Conservation (phyloP, 2,888 invertebrate species). For the Pyrocoelia pectoralis region DNA sequence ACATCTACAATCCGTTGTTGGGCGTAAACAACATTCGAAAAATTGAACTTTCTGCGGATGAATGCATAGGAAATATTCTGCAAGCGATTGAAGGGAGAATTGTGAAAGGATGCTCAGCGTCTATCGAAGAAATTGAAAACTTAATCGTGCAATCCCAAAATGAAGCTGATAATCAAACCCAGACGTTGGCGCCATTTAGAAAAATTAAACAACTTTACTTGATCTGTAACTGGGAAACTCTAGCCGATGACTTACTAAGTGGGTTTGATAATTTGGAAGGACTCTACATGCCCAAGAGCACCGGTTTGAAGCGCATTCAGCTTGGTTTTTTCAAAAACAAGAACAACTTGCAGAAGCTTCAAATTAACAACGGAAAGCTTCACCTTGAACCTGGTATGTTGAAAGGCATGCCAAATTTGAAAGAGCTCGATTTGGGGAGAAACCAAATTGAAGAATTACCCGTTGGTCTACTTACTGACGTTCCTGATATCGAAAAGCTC, state of each 20-base stretch:
- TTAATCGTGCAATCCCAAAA: constrained; percentile 8
- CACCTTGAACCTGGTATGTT: constrained; percentile 9
- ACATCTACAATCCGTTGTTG: constrained; percentile 12
- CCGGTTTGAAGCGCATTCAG: not conserved
- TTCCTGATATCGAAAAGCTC: constrained; percentile 60
- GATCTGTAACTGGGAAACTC: constrained; percentile 12
- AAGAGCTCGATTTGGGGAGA: constrained; percentile 63
- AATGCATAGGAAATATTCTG: not conserved
- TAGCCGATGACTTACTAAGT: not conserved
- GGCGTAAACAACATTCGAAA: constrained; percentile 11
- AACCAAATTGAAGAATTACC: constrained; percentile 75
- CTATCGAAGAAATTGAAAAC: constrained; percentile 7
- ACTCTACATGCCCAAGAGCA: constrained; percentile 7
- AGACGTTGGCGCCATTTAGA: constrained; percentile 2
- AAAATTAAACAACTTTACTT: constrained; percentile 4
- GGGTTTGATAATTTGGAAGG: not conserved
- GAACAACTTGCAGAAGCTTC: constrained; percentile 1
- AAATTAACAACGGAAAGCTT: constrained; percentile 4
- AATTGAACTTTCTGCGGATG: not conserved
- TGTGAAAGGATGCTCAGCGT: not conserved
- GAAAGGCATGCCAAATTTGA: not conserved
- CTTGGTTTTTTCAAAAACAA: constrained; percentile 4
- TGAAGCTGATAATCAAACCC: not conserved
- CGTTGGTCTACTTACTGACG: constrained; percentile 67
- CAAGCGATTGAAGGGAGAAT: not conserved